Percentiles rank a stretch among this genome's conserved stretches.
Conservation (phyloP, 1,140 invertebrate species). For the Zelostemma sp. region DNA sequence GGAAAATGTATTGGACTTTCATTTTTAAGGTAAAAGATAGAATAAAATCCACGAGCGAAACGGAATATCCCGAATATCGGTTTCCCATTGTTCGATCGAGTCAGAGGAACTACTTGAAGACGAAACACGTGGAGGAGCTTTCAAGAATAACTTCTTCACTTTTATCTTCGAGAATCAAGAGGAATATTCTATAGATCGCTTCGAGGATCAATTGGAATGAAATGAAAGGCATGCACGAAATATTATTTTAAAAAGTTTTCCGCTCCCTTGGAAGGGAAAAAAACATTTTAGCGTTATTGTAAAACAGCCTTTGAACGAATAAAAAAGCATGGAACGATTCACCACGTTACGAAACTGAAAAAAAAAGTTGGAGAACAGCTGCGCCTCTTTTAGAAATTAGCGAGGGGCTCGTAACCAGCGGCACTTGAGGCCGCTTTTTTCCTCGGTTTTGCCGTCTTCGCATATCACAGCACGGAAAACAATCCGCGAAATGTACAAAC, state of each 20-base stretch:
- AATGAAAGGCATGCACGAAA: neutral
- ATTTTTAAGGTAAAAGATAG: too few species aligned
- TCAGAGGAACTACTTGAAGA: slow-evolving; percentile 34
- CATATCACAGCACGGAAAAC: neutral
- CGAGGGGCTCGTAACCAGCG: neutral
- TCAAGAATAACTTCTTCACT: slow-evolving; percentile 48
- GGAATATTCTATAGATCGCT: slow-evolving; percentile 31
- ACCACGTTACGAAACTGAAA: neutral
- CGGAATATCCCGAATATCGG: slow-evolving; percentile 14
- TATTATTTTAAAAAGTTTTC: neutral
- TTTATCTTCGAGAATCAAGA: slow-evolving; percentile 39
- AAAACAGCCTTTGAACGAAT: too few species aligned
- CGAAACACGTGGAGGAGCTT: slow-evolving; percentile 36
- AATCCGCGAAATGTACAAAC: neutral
- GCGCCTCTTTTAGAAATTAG: neutral
- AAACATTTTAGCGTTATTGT: too few species aligned
- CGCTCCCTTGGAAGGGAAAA: too few species aligned
- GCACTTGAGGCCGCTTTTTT: neutral
- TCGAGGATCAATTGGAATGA: slow-evolving; percentile 4
- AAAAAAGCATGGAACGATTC: too few species aligned
- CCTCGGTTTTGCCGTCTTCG: too few species aligned
- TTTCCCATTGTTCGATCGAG: slow-evolving; percentile 42
- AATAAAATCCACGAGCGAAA: neutral
- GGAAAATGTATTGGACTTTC: too few species aligned
- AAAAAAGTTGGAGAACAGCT: neutral